Evolutionary conservation across 2,113 vertebrate species (phyloP).

Genomic region (Thamnophis sirtalis): DNA sequence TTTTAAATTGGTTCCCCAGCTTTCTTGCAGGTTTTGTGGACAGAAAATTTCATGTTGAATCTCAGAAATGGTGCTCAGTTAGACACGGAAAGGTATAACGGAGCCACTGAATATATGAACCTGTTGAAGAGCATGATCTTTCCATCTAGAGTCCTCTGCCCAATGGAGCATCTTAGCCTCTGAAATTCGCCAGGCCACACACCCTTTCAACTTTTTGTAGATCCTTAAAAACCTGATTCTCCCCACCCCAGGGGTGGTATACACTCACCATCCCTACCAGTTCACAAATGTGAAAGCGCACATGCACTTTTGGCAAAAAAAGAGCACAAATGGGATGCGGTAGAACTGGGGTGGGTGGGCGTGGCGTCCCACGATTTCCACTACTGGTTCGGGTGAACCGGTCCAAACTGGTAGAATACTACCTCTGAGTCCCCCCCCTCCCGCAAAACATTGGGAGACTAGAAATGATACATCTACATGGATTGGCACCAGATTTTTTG

Average conservation of each 20-base stretch:
- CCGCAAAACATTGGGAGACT: not conserved
- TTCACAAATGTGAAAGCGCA: no score
- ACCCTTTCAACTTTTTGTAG: not conserved
- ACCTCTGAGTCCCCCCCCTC: no score
- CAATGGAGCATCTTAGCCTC: not conserved
- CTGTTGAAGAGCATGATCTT: not conserved
- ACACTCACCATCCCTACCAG: no score
- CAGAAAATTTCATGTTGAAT: not conserved
- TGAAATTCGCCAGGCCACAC: not conserved
- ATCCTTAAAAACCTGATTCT: not conserved
- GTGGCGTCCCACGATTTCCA: no score
- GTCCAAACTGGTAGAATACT: no score
- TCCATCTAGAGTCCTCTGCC: not conserved
- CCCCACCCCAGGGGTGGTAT: no score
- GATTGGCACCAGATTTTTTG: not conserved
- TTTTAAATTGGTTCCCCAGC: not conserved
- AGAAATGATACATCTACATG: not conserved
- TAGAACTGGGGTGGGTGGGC: no score
- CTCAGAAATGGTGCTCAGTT: not conserved
- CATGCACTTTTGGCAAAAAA: no score
- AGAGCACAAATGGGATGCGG: no score
- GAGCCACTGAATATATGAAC: no score
- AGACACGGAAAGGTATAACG: no score
- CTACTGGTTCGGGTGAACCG: no score
- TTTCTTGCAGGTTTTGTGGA: not conserved